These are phyloP conservation scores for Tromatobia lineatoria DNA, from an alignment of 2,888 invertebrate species.

Conservation along the genomic window DNA sequence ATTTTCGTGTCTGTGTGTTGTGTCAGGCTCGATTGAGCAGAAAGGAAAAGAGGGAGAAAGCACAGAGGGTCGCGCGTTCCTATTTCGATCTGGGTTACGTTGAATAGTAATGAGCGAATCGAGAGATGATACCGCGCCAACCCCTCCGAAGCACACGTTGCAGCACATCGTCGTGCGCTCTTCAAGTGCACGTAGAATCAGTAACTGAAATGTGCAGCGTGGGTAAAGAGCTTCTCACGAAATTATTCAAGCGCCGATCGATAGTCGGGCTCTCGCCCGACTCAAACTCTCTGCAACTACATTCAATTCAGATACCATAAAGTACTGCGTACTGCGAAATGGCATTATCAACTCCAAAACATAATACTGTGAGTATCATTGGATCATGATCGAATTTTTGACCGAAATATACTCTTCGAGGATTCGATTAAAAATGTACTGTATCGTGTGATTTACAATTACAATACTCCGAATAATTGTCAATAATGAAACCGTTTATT, in stretches of 20 bases:
- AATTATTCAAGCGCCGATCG: conserved; percentile 84
- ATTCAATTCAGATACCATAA: conserved; percentile 55
- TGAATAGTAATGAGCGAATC: conserved; percentile 68
- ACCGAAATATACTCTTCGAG: neutral
- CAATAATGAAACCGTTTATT: neutral
- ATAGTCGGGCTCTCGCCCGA: conserved; percentile 76
- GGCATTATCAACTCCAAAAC: conserved; percentile 4
- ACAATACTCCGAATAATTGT: neutral
- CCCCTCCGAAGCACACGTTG: conserved; percentile 31
- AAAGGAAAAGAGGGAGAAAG: conserved; percentile 50
- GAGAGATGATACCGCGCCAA: conserved; percentile 61
- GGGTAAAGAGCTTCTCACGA: conserved; percentile 80
- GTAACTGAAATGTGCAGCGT: conserved; percentile 79
- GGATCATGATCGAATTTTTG: neutral
- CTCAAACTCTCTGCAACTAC: conserved; percentile 45
- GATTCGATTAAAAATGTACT: neutral
- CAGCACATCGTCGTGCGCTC: conserved; percentile 69
- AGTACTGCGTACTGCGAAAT: conserved; percentile 36
- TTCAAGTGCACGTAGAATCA: conserved; percentile 72
- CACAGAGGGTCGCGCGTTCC: conserved; percentile 49
- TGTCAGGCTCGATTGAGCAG: conserved; percentile 66
- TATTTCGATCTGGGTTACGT: conserved; percentile 68
- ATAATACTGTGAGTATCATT: neutral
- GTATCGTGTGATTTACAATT: neutral
- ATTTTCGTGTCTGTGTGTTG: conserved; percentile 17